A percentile compares a stretch with the other conserved stretches of the same genome.
These are phyloP conservation scores for Danio albolineatus DNA, from an alignment of 2,797 vertebrate genomes.

Conservation along the genomic window DNA sequence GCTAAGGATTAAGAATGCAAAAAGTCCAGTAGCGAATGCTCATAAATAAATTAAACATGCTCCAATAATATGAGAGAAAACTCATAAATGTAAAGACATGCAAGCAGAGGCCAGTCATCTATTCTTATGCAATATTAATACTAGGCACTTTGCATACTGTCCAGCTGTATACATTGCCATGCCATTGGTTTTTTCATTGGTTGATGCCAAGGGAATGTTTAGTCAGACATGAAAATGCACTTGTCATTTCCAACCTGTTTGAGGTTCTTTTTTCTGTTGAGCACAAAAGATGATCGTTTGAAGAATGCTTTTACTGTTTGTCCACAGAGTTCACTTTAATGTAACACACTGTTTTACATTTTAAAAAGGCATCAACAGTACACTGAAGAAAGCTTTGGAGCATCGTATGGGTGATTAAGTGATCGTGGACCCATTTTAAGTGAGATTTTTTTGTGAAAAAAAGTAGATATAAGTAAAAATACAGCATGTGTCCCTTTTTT, in stretches of 20 bases:
- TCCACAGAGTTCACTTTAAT: not conserved
- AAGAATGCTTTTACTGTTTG: not conserved
- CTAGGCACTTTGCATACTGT: not conserved
- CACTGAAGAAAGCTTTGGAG: too few relatives aligned
- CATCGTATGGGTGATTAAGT: too few relatives aligned
- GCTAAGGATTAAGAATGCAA: not conserved
- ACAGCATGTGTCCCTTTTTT: too few relatives aligned
- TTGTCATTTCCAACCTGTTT: not conserved
- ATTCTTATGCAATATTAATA: conserved; percentile 5
- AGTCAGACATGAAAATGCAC: too few relatives aligned
- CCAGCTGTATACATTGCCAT: not conserved
- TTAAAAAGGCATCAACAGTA: too few relatives aligned
- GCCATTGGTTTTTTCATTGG: not conserved
- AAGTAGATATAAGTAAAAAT: too few relatives aligned
- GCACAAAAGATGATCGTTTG: not conserved
- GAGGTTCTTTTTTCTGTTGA: not conserved
- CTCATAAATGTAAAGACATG: not conserved
- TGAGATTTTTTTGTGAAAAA: too few relatives aligned
- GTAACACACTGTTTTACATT: too few relatives aligned
- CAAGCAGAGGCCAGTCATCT: not conserved
- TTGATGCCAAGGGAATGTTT: not conserved
- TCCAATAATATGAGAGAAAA: not conserved
- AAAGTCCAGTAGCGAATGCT: not conserved
- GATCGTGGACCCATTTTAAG: too few relatives aligned
- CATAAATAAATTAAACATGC: conserved; percentile 11